Percentiles rank a stretch among this genome's conserved stretches.
These are phyloP conservation scores for Mylabris phalerata DNA, from an alignment of 1,140 invertebrate species.

Conservation along the genomic window DNA sequence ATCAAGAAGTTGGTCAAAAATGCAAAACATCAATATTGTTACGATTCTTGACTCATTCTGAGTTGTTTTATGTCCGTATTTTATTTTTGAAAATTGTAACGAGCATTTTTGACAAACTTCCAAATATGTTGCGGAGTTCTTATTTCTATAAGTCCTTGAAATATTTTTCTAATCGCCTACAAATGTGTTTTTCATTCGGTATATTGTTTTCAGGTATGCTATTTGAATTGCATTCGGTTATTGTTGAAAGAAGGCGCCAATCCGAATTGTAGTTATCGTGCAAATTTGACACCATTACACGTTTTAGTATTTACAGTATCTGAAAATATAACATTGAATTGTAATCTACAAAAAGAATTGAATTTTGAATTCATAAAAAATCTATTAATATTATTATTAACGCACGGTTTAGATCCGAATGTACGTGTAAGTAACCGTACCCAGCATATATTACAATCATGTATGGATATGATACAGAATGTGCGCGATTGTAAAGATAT, in stretches of 20 bases:
- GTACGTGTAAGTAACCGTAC: constrained; percentile 47
- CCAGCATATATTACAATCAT: constrained; percentile 60
- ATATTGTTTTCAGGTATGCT: constrained; percentile 53
- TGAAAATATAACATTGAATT: constrained; percentile 64
- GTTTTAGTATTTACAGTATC: constrained; percentile 66
- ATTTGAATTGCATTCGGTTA: constrained; percentile 65
- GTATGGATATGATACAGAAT: constrained; percentile 65
- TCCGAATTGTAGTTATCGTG: constrained; percentile 63
- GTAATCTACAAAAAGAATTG: constrained; percentile 53
- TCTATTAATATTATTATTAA: constrained; percentile 58
- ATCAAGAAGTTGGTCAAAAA: too few species aligned
- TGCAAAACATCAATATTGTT: too few species aligned
- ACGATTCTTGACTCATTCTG: too few species aligned
- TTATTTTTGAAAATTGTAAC: too few species aligned
- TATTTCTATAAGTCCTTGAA: too few species aligned
- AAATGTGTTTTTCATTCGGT: neutral
- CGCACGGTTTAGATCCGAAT: constrained; percentile 63
- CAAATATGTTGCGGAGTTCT: too few species aligned
- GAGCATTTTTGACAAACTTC: too few species aligned
- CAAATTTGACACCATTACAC: constrained; percentile 63
- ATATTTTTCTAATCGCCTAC: too few species aligned
- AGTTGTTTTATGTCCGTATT: too few species aligned
- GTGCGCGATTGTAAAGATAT: constrained; percentile 58
- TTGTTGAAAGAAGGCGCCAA: constrained; percentile 63
- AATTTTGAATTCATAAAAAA: constrained; percentile 62